Evolutionary conservation across 1,140 invertebrate species (phyloP), one percentile per base, ranked within the genome.

Genomic region (Tigriopus japonicus): DNA sequence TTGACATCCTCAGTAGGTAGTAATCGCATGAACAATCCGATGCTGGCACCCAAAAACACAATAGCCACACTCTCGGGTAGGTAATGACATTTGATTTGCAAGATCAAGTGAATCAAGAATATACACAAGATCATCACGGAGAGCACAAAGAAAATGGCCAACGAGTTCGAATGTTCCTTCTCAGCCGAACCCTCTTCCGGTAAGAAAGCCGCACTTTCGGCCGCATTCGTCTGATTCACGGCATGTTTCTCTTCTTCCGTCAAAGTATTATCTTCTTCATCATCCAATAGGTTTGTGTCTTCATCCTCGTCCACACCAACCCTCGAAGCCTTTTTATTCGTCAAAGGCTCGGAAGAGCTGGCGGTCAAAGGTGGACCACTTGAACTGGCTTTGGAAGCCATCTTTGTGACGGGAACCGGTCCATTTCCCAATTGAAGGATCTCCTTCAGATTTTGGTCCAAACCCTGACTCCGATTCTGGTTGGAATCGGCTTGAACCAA

Each of bases 51-150:
- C 76, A 66, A 58, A 66, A 69, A 67, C 56, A 63, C 56, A 65
- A 97, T 89, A n/a, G 94, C 91, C 56, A 98, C 84, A 72, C 88
- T 93, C 71, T 98, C 94, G 0, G 94, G 94, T 15, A 98, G 75
- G 72, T 95, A 98, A 66, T 93, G 87, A 67, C 98, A 93, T 68
- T 92, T 87, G 1, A 87, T 94, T 70, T 93, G 84, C 1, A 98
- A 76, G 81, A 98, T 85, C 1, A 89, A 74, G 71, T 98, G 94
- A 64, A 96, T 94, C 14, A 97, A 71, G 40, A 98, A 72, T 63
- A 97, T 96, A 56, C 92, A 92, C 10, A 49, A 15, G 21, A 60
- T 35, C 14, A 97, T 76, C 1, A 97, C 86, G 68, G 87, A 87
- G 0, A 96, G 74, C 13, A 96, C 89, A 72, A 97, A 95, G 69